Conservation (phyloP, 2,113 vertebrate genomes). For the Phocoena phocoena region DNA sequence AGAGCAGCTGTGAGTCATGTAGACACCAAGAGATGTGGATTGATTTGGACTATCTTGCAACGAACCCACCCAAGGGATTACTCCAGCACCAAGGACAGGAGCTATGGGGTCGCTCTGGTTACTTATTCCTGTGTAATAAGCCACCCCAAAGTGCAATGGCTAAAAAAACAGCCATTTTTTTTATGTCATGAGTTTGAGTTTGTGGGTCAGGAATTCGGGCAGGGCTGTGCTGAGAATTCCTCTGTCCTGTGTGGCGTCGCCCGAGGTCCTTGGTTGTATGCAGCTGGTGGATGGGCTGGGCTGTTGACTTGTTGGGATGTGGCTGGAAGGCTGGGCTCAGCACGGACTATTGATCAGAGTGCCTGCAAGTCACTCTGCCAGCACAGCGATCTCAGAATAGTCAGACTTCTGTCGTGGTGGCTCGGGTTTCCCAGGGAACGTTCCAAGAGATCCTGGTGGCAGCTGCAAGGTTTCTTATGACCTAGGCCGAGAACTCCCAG, state of each 20-base stretch:
- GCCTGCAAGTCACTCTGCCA: rapidly evolving
- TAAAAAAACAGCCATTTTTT: neutral
- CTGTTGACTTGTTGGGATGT: neutral
- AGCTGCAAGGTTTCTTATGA: neutral
- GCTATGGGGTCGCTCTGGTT: neutral
- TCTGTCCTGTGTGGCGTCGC: rapidly evolving
- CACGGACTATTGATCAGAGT: rapidly evolving
- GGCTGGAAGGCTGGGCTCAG: neutral
- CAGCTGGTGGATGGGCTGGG: neutral
- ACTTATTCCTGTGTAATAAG: neutral
- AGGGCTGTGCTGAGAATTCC: neutral
- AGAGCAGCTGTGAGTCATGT: neutral
- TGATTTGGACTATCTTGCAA: neutral
- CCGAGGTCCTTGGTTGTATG: too few species aligned
- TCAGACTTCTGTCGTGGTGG: neutral
- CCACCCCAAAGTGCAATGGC: neutral
- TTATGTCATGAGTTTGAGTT: neutral
- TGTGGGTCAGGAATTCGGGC: neutral
- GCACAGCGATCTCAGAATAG: neutral
- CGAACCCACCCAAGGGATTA: neutral
- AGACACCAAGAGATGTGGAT: neutral
- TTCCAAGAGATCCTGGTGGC: neutral
- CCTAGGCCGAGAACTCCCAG: neutral
- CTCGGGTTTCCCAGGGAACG: neutral
- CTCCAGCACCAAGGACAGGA: neutral